Base-by-base conservation (phyloP, 2,113 vertebrate species). In the Neolamprologus falcicula region DNA sequence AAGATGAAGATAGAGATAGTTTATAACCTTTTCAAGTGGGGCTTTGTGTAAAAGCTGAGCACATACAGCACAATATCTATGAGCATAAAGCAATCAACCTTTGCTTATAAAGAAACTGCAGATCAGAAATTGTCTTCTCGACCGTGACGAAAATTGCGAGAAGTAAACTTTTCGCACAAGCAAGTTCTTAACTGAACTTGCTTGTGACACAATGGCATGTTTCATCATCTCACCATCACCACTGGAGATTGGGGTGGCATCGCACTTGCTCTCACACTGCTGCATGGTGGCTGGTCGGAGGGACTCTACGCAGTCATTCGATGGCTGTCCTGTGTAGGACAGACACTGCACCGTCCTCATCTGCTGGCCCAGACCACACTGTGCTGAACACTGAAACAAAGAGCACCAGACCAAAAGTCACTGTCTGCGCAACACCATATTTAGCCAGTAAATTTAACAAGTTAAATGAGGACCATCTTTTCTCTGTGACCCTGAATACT, bases 211-310 rank as follows among this genome's bases (percentile, higher is more conserved):
- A 7, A 40, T 24, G 73, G 17, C 45, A 37, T 3, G 40, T 26
- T 26, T 59, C 9, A 16, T 40, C 13, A 8, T 96, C 97, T 97
- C 93, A 99, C 99, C 99, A 95, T 99, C 99, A 37, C 97, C 96
- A 52, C 96, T 98, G 89, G 98, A 96, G 96, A 98, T 97, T 37
- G 98, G 99, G 57, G 97, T 97, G 93, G 97, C 97, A 80, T 99
- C 98, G 94, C 99, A 99, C 97, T 98, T 99, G 95, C 98, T 99
- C 96, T 99, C 98, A 90, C 99, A 99, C 95, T 99, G 98, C 94
- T 99, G 99, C 97, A 98, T 98, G 83, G 95, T 97, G 85, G 97
- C 93, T 88, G 98, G 99, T 21, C 97, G 97, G 80, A 96, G 94
- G 47, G 96, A 92, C 92, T 99, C 98, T 31, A 96, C 85, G 89